phyloP scores from a whole-genome alignment of 2,113 vertebrate genomes.

The Sigmodon hispidus region DNA sequence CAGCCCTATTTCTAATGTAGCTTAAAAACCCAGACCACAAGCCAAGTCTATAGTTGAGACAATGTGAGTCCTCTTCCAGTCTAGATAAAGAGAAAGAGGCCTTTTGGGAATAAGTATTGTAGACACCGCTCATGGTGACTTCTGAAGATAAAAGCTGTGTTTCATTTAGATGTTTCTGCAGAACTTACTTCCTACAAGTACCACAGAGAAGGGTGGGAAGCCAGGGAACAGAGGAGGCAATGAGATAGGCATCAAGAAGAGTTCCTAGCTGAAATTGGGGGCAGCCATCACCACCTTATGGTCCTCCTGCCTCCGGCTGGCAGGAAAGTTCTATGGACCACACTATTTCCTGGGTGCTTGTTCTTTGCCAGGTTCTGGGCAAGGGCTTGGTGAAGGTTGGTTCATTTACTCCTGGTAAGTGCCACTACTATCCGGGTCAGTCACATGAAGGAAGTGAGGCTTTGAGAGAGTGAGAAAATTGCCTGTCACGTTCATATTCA shows the following conservation, averaged over 20 bases:
- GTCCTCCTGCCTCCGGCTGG: not conserved
- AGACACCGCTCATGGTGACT: conserved; percentile 45
- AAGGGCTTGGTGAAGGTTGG: not conserved
- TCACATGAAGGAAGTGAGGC: not conserved
- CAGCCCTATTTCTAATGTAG: not conserved
- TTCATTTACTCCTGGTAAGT: not conserved
- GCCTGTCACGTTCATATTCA: not conserved
- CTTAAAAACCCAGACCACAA: conserved; percentile 38
- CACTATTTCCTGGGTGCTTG: not conserved
- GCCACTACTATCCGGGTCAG: not conserved
- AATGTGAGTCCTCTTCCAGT: conserved; percentile 7
- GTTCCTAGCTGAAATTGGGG: not conserved
- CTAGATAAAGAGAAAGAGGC: conserved; percentile 10
- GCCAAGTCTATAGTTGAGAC: conserved; percentile 28
- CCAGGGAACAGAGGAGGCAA: not conserved
- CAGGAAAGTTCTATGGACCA: not conserved
- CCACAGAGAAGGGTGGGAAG: not conserved
- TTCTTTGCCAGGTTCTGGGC: not conserved
- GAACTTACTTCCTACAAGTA: conserved; percentile 54
- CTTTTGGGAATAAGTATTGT: not conserved
- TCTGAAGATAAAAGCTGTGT: conserved; percentile 52
- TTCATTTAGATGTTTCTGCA: conserved; percentile 63
- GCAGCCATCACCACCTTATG: not conserved
- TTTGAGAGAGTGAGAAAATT: not conserved
- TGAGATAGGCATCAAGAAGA: not conserved